Base-by-base conservation (phyloP, 2,888 invertebrate species). In the Cheilosia variabilis region DNA sequence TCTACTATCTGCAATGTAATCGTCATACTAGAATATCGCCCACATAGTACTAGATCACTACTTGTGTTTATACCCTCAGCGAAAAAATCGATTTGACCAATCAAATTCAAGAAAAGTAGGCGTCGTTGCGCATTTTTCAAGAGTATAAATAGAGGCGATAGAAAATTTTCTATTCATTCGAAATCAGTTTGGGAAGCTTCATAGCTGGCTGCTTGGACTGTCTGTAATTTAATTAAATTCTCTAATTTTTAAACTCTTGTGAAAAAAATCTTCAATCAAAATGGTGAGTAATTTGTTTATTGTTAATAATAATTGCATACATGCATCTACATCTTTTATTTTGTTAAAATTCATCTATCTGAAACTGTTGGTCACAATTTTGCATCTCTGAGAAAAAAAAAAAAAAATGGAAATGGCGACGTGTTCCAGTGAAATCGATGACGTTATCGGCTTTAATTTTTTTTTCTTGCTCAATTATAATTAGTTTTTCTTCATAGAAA, bases 171-270 rank as follows among this genome's bases (percentile, higher is more conserved):
- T 88, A 88, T 89, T 89, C 88, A 89, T 89, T 93, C 93, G 94
- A 93, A 93, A 93, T 93, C 94, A 94, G 95, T 95, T 95, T 94
- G 94, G 94, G 93, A 93, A 94, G 93, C 95, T 94, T 93, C 95
- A 94, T 95, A 93, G 93, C 94, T 93, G 94, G 95, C 94, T 92
- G 90, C 92, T 93, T 93, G 93, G 94, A 94, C 93, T 93, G 88
- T 87, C 66, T 79, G 88, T 80, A 79, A 87, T 65, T 83, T 83
- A 87, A 78, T 88, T 88, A 89, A 89, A 88, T 87, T 90, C 88
- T 90, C 87, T 88, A 87, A 89, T 87, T 89, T 87, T 89, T 89
- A 89, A 68, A 71, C 71, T 65, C 75, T 84, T 84, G 79, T 84
- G 79, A 73, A 75, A 60, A 58, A 71, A 75, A 79, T 1, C 69